A percentile compares a stretch with the other conserved stretches of the same genome.
Conservation (phyloP, 2,797 vertebrate genomes). For the Ceyx erithaca region DNA sequence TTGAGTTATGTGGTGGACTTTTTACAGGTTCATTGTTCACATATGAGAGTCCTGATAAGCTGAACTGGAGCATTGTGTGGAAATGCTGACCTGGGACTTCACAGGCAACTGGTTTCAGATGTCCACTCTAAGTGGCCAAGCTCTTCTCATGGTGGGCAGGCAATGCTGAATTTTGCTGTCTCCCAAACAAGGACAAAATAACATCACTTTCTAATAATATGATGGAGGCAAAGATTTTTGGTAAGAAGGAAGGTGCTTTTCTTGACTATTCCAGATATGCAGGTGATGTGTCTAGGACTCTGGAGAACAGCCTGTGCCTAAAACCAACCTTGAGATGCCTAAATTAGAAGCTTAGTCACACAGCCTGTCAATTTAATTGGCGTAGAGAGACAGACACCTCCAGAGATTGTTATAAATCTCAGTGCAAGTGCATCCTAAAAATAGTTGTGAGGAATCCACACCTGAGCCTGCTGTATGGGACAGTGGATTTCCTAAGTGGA, state of each 20-base stretch:
- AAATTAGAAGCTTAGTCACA: conserved; percentile 52
- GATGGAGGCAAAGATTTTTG: neutral
- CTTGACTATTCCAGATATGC: neutral
- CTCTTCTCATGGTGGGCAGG: no score
- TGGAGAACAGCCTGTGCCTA: conserved; percentile 30
- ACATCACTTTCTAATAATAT: neutral
- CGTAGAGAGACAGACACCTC: neutral
- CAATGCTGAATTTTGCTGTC: neutral
- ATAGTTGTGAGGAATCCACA: conserved; percentile 5
- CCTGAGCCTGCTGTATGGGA: neutral
- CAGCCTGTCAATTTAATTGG: conserved; percentile 21
- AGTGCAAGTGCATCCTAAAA: neutral
- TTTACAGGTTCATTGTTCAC: neutral
- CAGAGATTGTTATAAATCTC: conserved; percentile 38
- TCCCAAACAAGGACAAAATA: neutral
- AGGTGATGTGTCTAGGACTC: neutral
- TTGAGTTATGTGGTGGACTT: rapidly evolving
- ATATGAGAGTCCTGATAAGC: neutral
- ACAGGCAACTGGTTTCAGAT: neutral
- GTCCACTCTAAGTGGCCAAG: neutral
- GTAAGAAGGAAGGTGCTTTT: neutral
- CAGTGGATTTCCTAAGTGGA: neutral
- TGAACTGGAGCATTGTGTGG: neutral
- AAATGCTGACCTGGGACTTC: neutral
- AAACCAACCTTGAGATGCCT: neutral